Evolutionary conservation across 2,888 invertebrate genomes (phyloP), one percentile per base, ranked within the genome.

Genomic region (Epicampocera succincta): DNA sequence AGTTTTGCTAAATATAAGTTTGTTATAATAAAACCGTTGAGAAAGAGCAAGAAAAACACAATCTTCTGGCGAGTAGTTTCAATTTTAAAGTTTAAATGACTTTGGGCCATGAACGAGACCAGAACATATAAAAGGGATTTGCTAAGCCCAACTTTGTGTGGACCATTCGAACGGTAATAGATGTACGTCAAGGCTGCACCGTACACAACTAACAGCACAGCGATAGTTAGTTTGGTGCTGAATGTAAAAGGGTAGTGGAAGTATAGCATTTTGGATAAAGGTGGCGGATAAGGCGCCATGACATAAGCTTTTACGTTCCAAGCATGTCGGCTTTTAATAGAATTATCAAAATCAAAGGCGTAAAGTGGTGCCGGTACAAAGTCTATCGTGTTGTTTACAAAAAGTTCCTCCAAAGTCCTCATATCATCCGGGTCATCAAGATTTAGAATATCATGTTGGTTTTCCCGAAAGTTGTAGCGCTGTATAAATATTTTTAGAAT

Each of bases 1-100:
- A 78, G n/a, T 38, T 60, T 72, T 29, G 72, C 71, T 46, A 72
- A 44, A 42, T 60, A 78, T 4, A 72, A 44, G 25, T 66, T 78
- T 33, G 60, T 52, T 11, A 72, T 5, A 12, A 78, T 60, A n/a
- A 78, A 71, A 25, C 58, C 65, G n/a, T 50, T 60, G n/a, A 78
- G 12, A 9, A 66, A 15, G 13, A 72, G 15, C 15, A 78, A 9
- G 1, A 38, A 11, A 50, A 42, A 60, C 3, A 52, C n/a, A 2
- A 50, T 0, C 17, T 72, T 78, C 6, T 72, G 58, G 13, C 58
- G 21, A 21, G 12, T 17, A 0, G 72, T 66, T 15, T 42, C 19
- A 5, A 52, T 38, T 13, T 42, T 40, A 40, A 78, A 21, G 15
- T 29, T 12, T 13, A 44, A 3, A 3, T 78, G 78, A 66, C 40